Evolutionary conservation across 2,888 invertebrate species (phyloP).

Genomic region (Leptinotarsa juncta): DNA sequence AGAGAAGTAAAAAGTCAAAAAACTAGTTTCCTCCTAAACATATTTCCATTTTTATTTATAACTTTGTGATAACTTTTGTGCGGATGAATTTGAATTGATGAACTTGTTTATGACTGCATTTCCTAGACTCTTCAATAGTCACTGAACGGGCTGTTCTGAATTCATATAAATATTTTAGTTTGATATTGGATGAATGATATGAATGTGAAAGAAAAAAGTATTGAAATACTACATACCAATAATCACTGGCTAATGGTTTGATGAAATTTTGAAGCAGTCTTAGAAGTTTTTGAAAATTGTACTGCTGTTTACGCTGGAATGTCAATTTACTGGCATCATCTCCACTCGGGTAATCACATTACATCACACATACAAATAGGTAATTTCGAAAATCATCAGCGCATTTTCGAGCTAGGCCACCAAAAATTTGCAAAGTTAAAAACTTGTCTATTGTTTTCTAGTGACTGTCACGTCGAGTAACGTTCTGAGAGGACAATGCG

Average conservation of each 20-base stretch:
- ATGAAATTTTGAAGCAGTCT: background rate
- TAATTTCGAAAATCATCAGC: background rate
- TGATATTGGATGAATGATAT: too few relatives aligned
- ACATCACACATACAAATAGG: background rate
- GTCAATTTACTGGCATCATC: background rate
- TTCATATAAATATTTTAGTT: too few relatives aligned
- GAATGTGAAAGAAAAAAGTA: too few relatives aligned
- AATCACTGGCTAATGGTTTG: background rate
- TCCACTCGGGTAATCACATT: background rate
- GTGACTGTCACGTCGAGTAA: background rate
- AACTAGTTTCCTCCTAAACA: too few relatives aligned
- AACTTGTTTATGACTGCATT: too few relatives aligned
- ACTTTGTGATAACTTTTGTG: too few relatives aligned
- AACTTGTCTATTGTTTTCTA: background rate
- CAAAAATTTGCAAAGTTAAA: background rate
- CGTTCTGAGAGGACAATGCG: background rate
- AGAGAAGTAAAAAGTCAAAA: too few relatives aligned
- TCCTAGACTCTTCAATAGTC: too few relatives aligned
- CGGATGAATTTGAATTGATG: too few relatives aligned
- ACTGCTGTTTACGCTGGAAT: background rate
- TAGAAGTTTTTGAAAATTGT: background rate
- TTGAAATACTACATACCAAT: background rate
- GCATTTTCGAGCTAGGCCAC: background rate
- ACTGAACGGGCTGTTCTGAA: too few relatives aligned
- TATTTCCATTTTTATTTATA: too few relatives aligned